These are phyloP conservation scores for Acrossocheilus wenchowensis DNA, from an alignment of 2,797 vertebrate species.

Conservation along the genomic window DNA sequence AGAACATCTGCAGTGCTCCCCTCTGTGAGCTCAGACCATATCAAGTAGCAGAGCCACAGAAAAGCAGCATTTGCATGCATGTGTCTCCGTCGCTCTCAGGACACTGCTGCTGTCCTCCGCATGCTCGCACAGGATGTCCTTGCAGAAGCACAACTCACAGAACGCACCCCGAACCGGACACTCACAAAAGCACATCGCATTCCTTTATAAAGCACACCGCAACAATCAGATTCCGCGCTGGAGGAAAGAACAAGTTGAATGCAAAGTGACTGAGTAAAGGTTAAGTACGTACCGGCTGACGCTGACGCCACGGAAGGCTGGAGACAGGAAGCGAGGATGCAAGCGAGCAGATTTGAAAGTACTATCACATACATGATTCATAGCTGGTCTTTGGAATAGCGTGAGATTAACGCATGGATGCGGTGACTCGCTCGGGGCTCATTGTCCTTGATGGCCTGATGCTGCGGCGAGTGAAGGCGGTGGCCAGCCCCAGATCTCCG, in stretches of 20 bases:
- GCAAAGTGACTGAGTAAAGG: constrained; percentile 6
- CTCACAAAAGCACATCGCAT: neutral
- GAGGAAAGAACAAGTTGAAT: neutral
- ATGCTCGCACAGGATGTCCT: constrained; percentile 48
- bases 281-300: constrained; percentile 84
- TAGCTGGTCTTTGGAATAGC: constrained; percentile 79
- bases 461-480: constrained; percentile 67
- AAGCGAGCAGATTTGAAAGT: constrained; percentile 81
- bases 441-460: constrained; percentile 70
- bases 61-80: neutral
- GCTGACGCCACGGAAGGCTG: constrained; percentile 76
- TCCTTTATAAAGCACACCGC: neutral
- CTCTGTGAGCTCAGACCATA: neutral
- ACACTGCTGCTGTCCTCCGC: constrained; percentile 46
- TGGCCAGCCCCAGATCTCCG: constrained; percentile 69
- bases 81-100: constrained; percentile 16
- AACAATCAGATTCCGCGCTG: neutral
- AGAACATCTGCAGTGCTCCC: neutral
- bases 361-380: constrained; percentile 86
- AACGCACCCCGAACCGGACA: constrained; percentile 16
- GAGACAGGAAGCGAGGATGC: constrained; percentile 77
- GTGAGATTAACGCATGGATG: constrained; percentile 76
- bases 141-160: constrained; percentile 24
- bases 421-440: constrained; percentile 70
- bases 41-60: neutral